Evolutionary conservation across 2,113 vertebrate species (phyloP).

Genomic region (Malurus alboscapulatus): DNA sequence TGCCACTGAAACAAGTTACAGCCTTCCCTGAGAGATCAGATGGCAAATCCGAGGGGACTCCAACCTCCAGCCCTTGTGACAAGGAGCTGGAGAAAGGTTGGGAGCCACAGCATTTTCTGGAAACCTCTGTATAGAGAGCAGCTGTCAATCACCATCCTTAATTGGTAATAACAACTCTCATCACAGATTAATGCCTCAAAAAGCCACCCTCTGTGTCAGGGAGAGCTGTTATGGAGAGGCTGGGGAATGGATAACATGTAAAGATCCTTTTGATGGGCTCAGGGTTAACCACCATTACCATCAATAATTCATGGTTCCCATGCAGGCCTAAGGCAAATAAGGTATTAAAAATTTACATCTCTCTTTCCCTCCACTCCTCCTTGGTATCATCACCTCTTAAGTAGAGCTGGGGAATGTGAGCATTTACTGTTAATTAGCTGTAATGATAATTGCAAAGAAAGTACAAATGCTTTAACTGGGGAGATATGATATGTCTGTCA

Average conservation of each 20-base stretch:
- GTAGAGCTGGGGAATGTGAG: neutral
- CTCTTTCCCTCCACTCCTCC: neutral
- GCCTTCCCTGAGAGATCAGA: neutral
- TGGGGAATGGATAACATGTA: neutral
- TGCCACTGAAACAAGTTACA: neutral
- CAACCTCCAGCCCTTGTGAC: neutral
- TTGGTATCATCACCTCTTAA: constrained; percentile 13
- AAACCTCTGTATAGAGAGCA: neutral
- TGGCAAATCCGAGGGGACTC: neutral
- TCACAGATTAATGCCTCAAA: neutral
- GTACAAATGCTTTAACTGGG: neutral
- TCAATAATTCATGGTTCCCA: constrained; percentile 49
- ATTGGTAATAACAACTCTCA: neutral
- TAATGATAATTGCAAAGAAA: constrained; percentile 42
- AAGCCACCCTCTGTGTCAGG: neutral
- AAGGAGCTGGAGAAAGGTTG: neutral
- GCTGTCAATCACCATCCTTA: neutral
- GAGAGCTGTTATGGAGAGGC: neutral
- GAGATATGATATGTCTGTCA: neutral
- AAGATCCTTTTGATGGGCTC: constrained; percentile 17
- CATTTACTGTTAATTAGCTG: constrained; percentile 46
- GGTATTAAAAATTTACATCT: constrained; percentile 22
- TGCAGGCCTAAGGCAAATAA: constrained; percentile 3
- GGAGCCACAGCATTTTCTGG: neutral
- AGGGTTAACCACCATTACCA: constrained; percentile 19